Conservation (phyloP, 1,140 invertebrate genomes). For the Adoxophyes honmai region DNA sequence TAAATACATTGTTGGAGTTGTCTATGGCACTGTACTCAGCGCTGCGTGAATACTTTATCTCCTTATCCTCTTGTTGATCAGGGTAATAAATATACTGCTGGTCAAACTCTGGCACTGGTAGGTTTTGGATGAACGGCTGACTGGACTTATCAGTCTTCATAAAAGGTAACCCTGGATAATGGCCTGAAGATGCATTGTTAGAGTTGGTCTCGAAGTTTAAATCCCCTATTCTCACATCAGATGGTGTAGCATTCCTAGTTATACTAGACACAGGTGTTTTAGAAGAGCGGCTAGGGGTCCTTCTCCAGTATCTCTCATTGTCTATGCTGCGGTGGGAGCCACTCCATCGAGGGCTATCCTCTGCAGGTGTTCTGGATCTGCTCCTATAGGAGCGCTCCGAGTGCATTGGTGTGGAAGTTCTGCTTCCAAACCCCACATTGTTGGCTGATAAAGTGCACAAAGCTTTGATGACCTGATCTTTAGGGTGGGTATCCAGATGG, state of each 20-base stretch:
- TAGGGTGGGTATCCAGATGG: constrained; percentile 90
- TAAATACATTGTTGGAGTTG: constrained; percentile 42
- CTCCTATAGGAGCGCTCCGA: constrained; percentile 69
- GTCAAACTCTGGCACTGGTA: constrained; percentile 45
- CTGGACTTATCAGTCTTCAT: constrained; percentile 57
- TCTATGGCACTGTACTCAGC: constrained; percentile 57
- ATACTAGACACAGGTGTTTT: constrained; percentile 32
- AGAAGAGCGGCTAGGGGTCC: constrained; percentile 39
- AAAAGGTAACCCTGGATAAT: constrained; percentile 42
- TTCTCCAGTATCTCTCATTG: constrained; percentile 58
- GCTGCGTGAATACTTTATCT: constrained; percentile 66
- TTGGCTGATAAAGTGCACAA: constrained; percentile 72
- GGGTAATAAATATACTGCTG: constrained; percentile 50
- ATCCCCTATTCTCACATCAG: constrained; percentile 50
- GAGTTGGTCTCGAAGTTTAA: constrained; percentile 53
- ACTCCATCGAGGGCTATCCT: constrained; percentile 51
- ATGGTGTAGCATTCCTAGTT: constrained; percentile 36
- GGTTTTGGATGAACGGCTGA: constrained; percentile 40
- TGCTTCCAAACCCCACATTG: constrained; percentile 44
- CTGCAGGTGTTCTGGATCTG: constrained; percentile 63
- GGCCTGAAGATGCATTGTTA: constrained; percentile 26
- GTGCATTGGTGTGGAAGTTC: constrained; percentile 57
- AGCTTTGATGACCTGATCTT: constrained; percentile 91
- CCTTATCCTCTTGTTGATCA: constrained; percentile 56
- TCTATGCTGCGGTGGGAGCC: constrained; percentile 43